Evolutionary conservation across 1,140 invertebrate species (phyloP).

Genomic region (Sminthurides bifidus): DNA sequence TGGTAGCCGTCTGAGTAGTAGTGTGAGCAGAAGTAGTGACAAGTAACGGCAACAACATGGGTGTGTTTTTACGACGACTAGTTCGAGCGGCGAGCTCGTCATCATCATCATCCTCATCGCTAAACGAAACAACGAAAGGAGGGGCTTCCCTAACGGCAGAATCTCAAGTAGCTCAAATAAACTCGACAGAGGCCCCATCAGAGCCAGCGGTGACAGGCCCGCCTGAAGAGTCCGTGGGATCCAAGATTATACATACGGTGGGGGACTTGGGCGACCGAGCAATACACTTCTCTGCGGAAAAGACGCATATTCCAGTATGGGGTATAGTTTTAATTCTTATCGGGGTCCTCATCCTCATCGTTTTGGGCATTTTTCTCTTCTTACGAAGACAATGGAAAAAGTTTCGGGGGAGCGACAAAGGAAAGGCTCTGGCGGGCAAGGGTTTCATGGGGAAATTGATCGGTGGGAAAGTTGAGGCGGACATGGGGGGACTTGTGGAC

Average conservation of each 20-base stretch:
- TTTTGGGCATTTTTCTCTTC: constrained; percentile 11
- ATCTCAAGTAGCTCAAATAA: no score
- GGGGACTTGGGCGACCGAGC: constrained; percentile 13
- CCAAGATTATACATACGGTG: no score
- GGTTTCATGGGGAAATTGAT: constrained; percentile 22
- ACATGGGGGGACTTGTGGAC: constrained; percentile 10
- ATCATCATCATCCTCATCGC: no score
- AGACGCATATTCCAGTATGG: constrained; percentile 26
- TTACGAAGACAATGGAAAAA: constrained; percentile 25
- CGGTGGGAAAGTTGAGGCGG: constrained; percentile 18
- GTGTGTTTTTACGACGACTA: not conserved
- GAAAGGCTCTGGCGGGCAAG: constrained; percentile 17
- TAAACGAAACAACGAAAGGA: no score
- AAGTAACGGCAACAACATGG: not conserved
- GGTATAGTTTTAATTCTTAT: constrained; percentile 25
- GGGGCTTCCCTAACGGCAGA: no score
- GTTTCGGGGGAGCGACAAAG: constrained; percentile 20
- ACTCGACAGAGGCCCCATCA: not conserved
- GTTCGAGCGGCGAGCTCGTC: no score
- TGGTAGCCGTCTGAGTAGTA: no score
- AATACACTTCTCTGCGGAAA: constrained; percentile 18
- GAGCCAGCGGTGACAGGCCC: constrained; percentile 18
- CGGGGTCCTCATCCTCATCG: constrained; percentile 19
- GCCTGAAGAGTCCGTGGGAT: constrained; percentile 9
- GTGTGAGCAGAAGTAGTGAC: no score